Percentiles rank a stretch among this genome's conserved stretches.
Conservation (phyloP, 2,797 vertebrate species). For the Chelon auratus region DNA sequence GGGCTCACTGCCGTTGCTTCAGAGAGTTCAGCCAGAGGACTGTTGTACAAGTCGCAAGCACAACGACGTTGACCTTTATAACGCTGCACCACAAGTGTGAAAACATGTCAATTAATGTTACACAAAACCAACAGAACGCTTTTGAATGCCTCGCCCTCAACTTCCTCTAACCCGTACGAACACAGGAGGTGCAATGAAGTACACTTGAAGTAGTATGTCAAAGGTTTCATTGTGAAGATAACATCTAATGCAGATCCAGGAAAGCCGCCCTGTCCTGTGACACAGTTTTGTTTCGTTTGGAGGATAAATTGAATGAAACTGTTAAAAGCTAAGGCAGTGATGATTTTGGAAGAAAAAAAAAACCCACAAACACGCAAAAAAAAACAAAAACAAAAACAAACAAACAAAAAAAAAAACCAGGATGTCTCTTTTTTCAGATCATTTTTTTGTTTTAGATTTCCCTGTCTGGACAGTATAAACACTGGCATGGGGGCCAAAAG, state of each 20-base stretch:
- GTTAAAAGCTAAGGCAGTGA: slow-evolving; percentile 69
- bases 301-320: slow-evolving; percentile 31
- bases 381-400: too few species aligned
- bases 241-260: slow-evolving; percentile 19
- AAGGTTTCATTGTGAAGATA: slow-evolving; percentile 18
- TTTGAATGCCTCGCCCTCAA: slow-evolving; percentile 20
- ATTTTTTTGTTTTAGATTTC: slow-evolving; percentile 53
- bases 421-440: slow-evolving; percentile 45
- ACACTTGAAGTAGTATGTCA: slow-evolving; percentile 43
- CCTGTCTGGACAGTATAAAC: slow-evolving; percentile 67
- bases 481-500: slow-evolving; percentile 55
- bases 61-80: slow-evolving; percentile 43
- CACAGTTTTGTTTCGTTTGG: slow-evolving; percentile 18
- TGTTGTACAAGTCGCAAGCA: not conserved
- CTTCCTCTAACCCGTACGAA: slow-evolving; percentile 34
- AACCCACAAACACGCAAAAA: slow-evolving; percentile 2
- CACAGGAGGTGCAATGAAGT: slow-evolving; percentile 41
- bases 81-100: slow-evolving; percentile 55
- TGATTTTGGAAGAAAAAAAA: slow-evolving; percentile 21
- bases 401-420: slow-evolving; percentile 25
- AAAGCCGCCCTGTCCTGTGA: slow-evolving; percentile 19
- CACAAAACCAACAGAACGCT: slow-evolving; percentile 36
- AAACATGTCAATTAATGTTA: slow-evolving; percentile 23
- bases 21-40: slow-evolving; percentile 23
- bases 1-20: slow-evolving; percentile 4